Percentiles rank a stretch among this genome's conserved stretches.
phyloP scores from a whole-genome alignment of 2,797 vertebrate genomes.

The Phylloscopus collybita region DNA sequence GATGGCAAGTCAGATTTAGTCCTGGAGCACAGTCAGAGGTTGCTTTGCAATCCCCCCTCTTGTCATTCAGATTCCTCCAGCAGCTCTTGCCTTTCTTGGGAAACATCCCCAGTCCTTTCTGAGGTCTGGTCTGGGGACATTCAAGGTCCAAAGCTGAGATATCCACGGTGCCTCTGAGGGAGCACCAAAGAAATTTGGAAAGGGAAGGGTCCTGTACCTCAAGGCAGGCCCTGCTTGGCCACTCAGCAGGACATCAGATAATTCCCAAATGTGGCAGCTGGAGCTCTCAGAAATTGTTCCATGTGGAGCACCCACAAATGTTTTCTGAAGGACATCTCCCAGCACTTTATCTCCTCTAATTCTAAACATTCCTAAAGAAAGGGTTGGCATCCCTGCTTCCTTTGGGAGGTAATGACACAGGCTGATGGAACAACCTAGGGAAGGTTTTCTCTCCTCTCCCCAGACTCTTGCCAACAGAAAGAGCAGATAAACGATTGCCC shows the following conservation, averaged over 20 bases:
- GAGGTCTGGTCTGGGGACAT: neutral
- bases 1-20: neutral
- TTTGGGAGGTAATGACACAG: neutral
- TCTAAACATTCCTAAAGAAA: slow-evolving; percentile 20
- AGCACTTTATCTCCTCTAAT: neutral
- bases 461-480: neutral
- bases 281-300: neutral
- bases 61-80: neutral
- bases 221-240: neutral
- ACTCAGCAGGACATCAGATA: neutral
- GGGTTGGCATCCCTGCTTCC: neutral
- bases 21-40: neutral
- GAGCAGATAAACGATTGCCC: neutral
- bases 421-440: neutral
- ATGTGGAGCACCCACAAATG: neutral
- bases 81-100: neutral
- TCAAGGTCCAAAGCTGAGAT: neutral
- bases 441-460: slow-evolving; percentile 1
- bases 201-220: neutral
- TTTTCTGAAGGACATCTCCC: slow-evolving; percentile 12
- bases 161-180: neutral
- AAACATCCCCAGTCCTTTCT: neutral
- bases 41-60: neutral
- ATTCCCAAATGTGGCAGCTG: neutral
- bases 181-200: neutral